phyloP scores from a whole-genome alignment of 2,888 invertebrate species.

The Ptilodon capucinus region DNA sequence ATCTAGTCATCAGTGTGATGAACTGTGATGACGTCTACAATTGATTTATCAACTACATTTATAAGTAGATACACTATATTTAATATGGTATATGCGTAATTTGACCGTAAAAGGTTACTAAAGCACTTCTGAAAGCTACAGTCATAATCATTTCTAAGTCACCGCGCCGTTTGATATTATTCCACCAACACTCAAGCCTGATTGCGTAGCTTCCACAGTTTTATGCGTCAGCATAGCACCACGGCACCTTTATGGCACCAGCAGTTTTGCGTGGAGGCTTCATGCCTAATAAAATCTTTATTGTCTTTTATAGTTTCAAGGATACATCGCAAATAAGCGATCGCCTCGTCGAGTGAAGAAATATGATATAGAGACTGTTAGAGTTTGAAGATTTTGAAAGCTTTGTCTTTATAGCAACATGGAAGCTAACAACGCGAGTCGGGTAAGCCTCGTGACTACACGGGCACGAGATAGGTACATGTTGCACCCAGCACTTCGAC shows the following conservation, averaged over 20 bases:
- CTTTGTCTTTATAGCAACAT: constrained; percentile 54
- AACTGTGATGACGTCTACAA: too few relatives aligned
- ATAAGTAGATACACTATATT: background rate
- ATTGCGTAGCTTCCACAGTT: constrained; percentile 37
- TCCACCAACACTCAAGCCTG: constrained; percentile 28
- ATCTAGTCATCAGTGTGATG: too few relatives aligned
- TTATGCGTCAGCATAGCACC: constrained; percentile 55
- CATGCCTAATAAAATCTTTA: constrained; percentile 61
- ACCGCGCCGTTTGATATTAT: constrained; percentile 19
- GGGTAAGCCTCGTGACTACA: constrained; percentile 69
- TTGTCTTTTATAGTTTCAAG: constrained; percentile 78
- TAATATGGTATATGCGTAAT: background rate
- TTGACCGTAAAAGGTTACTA: background rate
- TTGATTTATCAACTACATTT: too few relatives aligned
- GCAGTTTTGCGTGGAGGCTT: constrained; percentile 46
- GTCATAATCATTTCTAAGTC: constrained; percentile 19
- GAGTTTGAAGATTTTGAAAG: constrained; percentile 51
- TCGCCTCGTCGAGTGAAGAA: constrained; percentile 62
- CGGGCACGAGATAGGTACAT: constrained; percentile 46
- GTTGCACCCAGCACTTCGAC: constrained; percentile 32
- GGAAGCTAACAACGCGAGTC: constrained; percentile 64
- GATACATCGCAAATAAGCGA: constrained; percentile 68
- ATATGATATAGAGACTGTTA: constrained; percentile 65
- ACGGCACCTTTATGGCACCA: constrained; percentile 50
- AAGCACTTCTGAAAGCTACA: constrained; percentile 1